phyloP scores from a whole-genome alignment of 2,888 invertebrate species.

The Formica aserva region DNA sequence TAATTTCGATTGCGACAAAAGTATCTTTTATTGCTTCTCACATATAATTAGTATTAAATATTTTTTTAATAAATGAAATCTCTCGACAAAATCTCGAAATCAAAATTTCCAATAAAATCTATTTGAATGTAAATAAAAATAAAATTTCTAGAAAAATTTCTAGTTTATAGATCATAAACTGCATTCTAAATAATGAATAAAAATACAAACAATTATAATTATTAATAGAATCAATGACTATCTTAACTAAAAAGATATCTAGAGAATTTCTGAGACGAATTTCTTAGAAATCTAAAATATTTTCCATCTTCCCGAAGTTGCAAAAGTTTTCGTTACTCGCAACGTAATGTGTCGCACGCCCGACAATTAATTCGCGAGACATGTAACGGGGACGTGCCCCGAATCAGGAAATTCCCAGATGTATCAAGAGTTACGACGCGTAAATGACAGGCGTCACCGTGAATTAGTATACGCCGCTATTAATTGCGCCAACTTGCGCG shows the following conservation, averaged over 20 bases:
- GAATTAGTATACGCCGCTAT: slow-evolving; percentile 11
- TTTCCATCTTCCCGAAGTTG: not conserved
- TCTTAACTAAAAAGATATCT: not conserved
- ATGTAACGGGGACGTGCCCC: slow-evolving; percentile 16
- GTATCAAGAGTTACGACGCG: slow-evolving; percentile 43
- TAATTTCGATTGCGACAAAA: slow-evolving; percentile 5
- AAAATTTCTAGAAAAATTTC: not conserved
- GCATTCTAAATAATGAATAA: not conserved
- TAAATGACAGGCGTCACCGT: slow-evolving; percentile 31
- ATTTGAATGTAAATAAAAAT: not conserved
- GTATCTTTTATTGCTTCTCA: not conserved
- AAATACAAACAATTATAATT: not conserved
- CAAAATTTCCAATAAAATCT: not conserved
- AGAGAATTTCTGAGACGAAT: not conserved
- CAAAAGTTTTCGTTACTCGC: not conserved
- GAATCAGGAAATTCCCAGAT: slow-evolving; percentile 36
- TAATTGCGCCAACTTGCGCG: slow-evolving; percentile 1
- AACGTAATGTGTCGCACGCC: slow-evolving; percentile 1
- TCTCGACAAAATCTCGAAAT: not conserved
- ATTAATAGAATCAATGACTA: not conserved
- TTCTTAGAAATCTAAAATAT: too few species aligned
- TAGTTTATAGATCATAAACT: not conserved
- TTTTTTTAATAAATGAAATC: not conserved
- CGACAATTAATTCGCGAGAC: slow-evolving; percentile 33
- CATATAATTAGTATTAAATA: not conserved